Evolutionary conservation across 2,113 vertebrate species (phyloP).

Genomic region (Nasalis larvatus): DNA sequence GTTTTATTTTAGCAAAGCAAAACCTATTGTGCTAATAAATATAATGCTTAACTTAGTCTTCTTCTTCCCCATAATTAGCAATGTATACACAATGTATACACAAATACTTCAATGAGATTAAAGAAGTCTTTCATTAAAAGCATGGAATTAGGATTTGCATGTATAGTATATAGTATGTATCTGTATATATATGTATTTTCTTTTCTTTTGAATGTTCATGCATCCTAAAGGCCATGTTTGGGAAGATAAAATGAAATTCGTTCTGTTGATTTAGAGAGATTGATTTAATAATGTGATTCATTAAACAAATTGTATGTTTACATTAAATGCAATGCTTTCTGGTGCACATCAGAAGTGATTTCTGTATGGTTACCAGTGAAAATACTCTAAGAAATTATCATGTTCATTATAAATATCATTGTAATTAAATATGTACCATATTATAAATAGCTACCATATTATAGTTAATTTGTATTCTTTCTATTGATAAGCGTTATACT

Average conservation of each 20-base stretch:
- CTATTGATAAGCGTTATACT: not conserved
- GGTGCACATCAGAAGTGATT: not conserved
- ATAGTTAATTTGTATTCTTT: not conserved
- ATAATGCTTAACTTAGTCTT: conserved; percentile 17
- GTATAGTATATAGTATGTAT: not conserved
- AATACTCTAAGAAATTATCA: not conserved
- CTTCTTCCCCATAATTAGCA: not conserved
- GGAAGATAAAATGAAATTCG: not conserved
- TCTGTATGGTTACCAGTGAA: not conserved
- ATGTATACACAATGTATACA: not conserved
- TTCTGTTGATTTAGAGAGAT: not conserved
- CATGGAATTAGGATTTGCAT: not conserved
- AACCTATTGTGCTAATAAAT: conserved; percentile 6
- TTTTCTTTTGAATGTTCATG: not conserved
- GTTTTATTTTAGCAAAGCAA: conserved; percentile 47
- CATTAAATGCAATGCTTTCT: not conserved
- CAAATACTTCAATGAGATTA: not conserved
- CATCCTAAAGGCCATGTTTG: not conserved
- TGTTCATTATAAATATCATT: not conserved
- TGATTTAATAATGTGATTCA: not conserved
- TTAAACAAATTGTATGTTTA: not conserved
- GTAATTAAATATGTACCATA: not conserved
- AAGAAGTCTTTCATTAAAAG: not conserved
- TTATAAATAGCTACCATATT: not conserved
- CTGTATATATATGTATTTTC: not conserved